Base-by-base conservation (phyloP, 2,113 vertebrate genomes). In the Tretioscincus oriximinensis region DNA sequence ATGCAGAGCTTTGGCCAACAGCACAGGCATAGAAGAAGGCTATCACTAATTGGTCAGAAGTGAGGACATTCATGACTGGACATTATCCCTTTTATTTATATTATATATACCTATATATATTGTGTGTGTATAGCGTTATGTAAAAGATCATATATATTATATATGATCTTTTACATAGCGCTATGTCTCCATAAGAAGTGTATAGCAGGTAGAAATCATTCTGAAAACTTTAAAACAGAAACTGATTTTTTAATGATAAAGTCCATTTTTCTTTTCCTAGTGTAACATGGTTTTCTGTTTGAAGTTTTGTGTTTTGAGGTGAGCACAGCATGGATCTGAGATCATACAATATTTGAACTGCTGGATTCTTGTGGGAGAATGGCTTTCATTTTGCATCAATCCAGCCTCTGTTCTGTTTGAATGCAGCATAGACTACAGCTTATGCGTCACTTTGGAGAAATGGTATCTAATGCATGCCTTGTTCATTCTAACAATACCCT, bases 401-500 rank as follows among this genome's bases (percentile, higher is more conserved):
- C 54, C 14, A 61, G 28, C 67, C 14, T 80, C 71, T 76, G 26
- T 76, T 76, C 65, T 76, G 69, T 47, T 74, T 51, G 70, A 75
- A 14, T 45, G 49, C 24, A 11, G 45, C 63, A 22, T 78, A 21
- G 67, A 60, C 35, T 11, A 81, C 73, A 29, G 61, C 49, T n/a
- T 18, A 26, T 41, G 10, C 11, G 26, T 81, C 45, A 35, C n/a
- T 41, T 63, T 61, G 58, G 65, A 49, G 54, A 54, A 61, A 76
- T 70, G 65, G 60, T 61, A 54, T 41, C 71, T 35, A 51, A 24
- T n/a, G 35, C 49, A 69, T 70, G 64, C 66, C 77, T 84, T 80
- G 77, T 84, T 75, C 18, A 12, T 24, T 20, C 72, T 69, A 63
- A 78, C 77, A 78, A 74, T 78, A 49, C 31, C 71, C 41, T 68